These are phyloP conservation scores for Plusia festucae DNA, from an alignment of 2,888 invertebrate species.

Conservation along the genomic window DNA sequence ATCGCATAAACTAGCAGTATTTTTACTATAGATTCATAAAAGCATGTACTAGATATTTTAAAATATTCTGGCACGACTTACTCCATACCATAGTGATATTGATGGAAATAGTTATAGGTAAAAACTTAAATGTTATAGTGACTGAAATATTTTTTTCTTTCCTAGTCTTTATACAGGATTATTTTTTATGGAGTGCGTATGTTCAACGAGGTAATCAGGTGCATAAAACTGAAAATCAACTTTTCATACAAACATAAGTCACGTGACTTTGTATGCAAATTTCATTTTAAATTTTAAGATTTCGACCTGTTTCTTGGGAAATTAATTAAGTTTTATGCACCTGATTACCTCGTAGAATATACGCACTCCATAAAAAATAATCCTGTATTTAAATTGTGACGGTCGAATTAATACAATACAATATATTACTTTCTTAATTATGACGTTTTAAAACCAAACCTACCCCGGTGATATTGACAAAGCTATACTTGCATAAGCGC, in stretches of 20 bases:
- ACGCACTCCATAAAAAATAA: too few species aligned
- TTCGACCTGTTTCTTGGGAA: too few species aligned
- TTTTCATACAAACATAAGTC: too few species aligned
- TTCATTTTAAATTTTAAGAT: too few species aligned
- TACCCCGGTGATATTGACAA: background rate
- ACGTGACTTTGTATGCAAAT: too few species aligned
- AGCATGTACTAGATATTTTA: constrained; percentile 3
- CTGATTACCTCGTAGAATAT: too few species aligned
- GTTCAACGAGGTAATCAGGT: too few species aligned
- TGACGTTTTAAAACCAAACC: background rate
- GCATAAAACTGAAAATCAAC: too few species aligned
- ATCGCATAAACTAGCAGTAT: constrained; percentile 14
- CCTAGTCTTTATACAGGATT: constrained; percentile 49
- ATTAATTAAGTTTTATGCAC: too few species aligned
- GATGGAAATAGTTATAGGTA: background rate
- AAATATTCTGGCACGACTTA: constrained; percentile 9
- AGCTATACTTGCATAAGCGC: too few species aligned
- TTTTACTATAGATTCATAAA: constrained; percentile 5
- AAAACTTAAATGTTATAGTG: constrained; percentile 12
- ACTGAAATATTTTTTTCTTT: constrained; percentile 35
- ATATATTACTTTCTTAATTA: too few species aligned
- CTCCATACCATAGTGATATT: constrained; percentile 11
- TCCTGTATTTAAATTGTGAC: constrained; percentile 23
- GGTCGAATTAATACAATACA: constrained; percentile 5
- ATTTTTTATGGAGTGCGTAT: too few species aligned